Evolutionary conservation across 2,888 invertebrate species (phyloP).

Genomic region (Nebria salina): DNA sequence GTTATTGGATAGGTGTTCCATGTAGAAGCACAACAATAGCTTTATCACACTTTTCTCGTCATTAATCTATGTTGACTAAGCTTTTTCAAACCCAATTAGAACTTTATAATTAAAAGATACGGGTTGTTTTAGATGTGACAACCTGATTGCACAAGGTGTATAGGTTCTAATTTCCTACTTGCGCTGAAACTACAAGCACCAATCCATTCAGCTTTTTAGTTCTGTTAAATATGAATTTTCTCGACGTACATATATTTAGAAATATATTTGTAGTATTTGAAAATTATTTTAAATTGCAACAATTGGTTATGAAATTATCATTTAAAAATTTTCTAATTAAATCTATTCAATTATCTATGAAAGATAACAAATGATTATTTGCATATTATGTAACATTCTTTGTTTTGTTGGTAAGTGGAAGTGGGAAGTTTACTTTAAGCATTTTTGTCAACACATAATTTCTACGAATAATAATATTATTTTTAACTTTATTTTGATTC

Average conservation of each 20-base stretch:
- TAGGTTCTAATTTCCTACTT: too few species aligned
- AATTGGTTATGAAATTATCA: too few species aligned
- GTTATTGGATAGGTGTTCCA: background rate
- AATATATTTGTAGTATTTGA: too few species aligned
- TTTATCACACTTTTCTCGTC: background rate
- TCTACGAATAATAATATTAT: background rate
- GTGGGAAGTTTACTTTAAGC: background rate
- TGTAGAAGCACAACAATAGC: background rate
- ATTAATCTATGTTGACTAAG: background rate
- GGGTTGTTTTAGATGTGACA: background rate
- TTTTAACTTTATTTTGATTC: too few species aligned
- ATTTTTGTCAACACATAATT: background rate
- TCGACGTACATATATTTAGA: too few species aligned
- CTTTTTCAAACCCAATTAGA: background rate
- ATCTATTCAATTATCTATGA: background rate
- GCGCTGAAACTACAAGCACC: background rate
- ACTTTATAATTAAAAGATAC: background rate
- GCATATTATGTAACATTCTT: background rate
- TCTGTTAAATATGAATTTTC: background rate
- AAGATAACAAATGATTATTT: background rate
- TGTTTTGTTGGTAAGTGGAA: background rate
- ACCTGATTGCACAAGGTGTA: background rate
- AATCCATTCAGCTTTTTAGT: background rate
- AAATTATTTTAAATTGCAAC: too few species aligned
- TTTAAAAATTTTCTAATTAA: background rate